Conservation (phyloP, 2,797 vertebrate genomes). For the Cyprinella venusta region DNA sequence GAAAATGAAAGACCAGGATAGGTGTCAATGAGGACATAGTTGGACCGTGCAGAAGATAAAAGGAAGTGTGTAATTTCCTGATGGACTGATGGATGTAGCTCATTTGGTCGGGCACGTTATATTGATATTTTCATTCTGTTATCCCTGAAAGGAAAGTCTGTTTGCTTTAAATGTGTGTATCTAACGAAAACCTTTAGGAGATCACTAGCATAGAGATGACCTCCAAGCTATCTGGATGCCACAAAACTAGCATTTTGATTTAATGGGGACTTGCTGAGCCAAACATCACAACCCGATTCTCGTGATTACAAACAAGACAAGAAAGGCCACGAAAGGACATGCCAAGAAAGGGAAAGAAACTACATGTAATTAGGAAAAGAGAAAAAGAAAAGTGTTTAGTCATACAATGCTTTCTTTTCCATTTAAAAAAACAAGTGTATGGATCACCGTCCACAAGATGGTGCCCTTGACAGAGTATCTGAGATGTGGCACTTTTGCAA, state of each 20-base stretch:
- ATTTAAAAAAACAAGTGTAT: background rate
- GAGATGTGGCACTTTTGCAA: background rate
- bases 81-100: background rate
- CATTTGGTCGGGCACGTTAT: background rate
- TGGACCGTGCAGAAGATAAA: conserved; percentile 1
- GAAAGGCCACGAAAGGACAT: background rate
- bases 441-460: background rate
- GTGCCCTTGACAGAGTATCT: background rate
- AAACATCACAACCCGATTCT: background rate
- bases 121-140: background rate
- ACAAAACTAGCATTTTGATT: background rate
- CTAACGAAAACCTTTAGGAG: background rate
- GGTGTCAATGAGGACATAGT: background rate
- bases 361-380: background rate
- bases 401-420: background rate
- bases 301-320: conserved; percentile 4
- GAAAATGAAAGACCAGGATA: background rate
- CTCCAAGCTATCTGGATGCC: background rate
- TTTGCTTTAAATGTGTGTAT: background rate
- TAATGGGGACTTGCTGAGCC: background rate
- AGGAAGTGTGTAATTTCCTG: background rate
- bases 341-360: background rate
- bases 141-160: background rate
- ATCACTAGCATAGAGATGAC: background rate
- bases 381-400: background rate